phyloP scores from a whole-genome alignment of 2,113 vertebrate species.

The Petromus typicus region DNA sequence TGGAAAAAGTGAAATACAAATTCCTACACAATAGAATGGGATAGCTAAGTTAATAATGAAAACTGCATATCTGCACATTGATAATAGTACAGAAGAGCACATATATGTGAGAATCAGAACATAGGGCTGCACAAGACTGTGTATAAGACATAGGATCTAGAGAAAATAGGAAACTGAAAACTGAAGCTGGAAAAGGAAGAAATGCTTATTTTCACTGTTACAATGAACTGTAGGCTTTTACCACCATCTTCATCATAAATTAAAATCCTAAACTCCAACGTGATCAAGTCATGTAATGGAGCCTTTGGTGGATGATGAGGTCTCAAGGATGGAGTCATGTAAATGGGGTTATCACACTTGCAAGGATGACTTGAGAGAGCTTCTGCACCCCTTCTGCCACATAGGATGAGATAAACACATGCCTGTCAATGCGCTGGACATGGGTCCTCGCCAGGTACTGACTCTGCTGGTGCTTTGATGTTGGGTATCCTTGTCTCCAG shows the following conservation, averaged over 20 bases:
- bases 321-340: neutral
- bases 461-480: neutral
- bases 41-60: slow-evolving; percentile 12
- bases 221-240: neutral
- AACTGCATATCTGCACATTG: neutral
- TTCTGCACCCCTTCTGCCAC: neutral
- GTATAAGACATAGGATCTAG: neutral
- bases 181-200: neutral
- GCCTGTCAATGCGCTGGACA: too few relatives aligned
- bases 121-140: neutral
- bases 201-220: neutral
- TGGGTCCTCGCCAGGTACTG: neutral
- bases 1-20: slow-evolving; percentile 28
- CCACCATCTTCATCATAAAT: neutral
- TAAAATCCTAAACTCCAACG: neutral
- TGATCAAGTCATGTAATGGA: too few relatives aligned
- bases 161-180: neutral
- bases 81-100: neutral
- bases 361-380: neutral
- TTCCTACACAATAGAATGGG: neutral
- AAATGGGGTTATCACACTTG: neutral
- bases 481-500: neutral
- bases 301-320: neutral
- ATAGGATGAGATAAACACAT: neutral
- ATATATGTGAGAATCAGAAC: slow-evolving; percentile 17